These are phyloP conservation scores for Dicyrtoma fusca DNA, from an alignment of 2,888 invertebrate species.

Conservation along the genomic window DNA sequence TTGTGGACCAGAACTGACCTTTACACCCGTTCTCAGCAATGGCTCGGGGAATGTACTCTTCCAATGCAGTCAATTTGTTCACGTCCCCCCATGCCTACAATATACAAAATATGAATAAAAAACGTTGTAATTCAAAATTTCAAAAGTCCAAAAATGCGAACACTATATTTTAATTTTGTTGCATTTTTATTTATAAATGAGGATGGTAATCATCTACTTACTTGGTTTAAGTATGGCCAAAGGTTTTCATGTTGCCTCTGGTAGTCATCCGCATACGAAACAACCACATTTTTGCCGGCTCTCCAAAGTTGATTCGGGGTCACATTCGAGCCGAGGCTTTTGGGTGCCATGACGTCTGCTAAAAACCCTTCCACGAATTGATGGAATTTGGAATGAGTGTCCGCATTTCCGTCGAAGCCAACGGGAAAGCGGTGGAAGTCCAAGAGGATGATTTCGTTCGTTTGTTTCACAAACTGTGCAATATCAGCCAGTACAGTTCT, in stretches of 20 bases:
- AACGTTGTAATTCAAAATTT: too few species aligned
- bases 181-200: not conserved
- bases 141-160: too few species aligned
- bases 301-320: slow-evolving; percentile 43
- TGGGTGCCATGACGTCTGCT: slow-evolving; percentile 31
- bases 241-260: slow-evolving; percentile 23
- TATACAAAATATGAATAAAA: too few species aligned
- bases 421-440: slow-evolving; percentile 82
- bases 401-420: slow-evolving; percentile 64
- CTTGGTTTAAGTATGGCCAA: slow-evolving; percentile 41
- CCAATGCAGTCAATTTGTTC: slow-evolving; percentile 64
- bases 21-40: slow-evolving; percentile 44
- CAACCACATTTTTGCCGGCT: slow-evolving; percentile 28
- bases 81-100: slow-evolving; percentile 68
- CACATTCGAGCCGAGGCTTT: slow-evolving; percentile 1
- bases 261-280: slow-evolving; percentile 38
- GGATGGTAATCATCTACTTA: slow-evolving; percentile 15
- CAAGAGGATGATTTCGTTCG: slow-evolving; percentile 73
- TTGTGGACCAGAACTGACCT: slow-evolving; percentile 58
- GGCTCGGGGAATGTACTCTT: slow-evolving; percentile 61
- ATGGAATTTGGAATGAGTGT: slow-evolving; percentile 60
- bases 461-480: slow-evolving; percentile 64
- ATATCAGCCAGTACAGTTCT: slow-evolving; percentile 63
- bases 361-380: slow-evolving; percentile 59
- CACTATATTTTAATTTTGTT: not conserved